Percentiles rank a stretch among this genome's conserved stretches.
These are phyloP conservation scores for Hypena proboscidalis DNA, from an alignment of 2,888 invertebrate species.

Conservation along the genomic window DNA sequence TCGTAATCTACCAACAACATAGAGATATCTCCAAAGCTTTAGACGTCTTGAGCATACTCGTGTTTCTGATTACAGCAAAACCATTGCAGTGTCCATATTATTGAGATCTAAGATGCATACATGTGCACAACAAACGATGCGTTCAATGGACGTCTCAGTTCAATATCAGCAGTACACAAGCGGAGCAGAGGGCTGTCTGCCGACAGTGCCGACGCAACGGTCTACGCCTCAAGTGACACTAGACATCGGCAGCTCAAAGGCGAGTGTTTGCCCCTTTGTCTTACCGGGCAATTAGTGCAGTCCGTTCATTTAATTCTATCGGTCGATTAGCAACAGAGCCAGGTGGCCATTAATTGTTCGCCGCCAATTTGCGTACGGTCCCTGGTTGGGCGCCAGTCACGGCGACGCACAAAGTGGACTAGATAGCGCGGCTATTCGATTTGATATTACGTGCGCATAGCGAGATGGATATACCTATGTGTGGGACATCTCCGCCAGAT, in stretches of 20 bases:
- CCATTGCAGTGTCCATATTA: conserved; percentile 19
- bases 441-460: conserved; percentile 48
- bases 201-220: conserved; percentile 61
- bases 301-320: conserved; percentile 85
- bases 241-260: conserved; percentile 78
- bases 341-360: conserved; percentile 80
- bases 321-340: conserved; percentile 81
- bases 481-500: conserved; percentile 25
- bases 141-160: conserved; percentile 42
- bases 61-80: conserved; percentile 21
- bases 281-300: conserved; percentile 83
- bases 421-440: conserved; percentile 47
- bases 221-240: conserved; percentile 80
- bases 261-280: conserved; percentile 84
- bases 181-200: conserved; percentile 48
- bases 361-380: conserved; percentile 71
- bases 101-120: conserved; percentile 22
- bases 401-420: conserved; percentile 52
- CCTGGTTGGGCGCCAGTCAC: conserved; percentile 64
- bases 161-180: conserved; percentile 52
- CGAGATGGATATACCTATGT: conserved; percentile 45
- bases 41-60: conserved; percentile 22
- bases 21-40: background rate
- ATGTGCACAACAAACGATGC: conserved; percentile 28
- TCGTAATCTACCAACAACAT: background rate